Base-by-base conservation (phyloP, 2,113 vertebrate species). In the Neotoma lepida region DNA sequence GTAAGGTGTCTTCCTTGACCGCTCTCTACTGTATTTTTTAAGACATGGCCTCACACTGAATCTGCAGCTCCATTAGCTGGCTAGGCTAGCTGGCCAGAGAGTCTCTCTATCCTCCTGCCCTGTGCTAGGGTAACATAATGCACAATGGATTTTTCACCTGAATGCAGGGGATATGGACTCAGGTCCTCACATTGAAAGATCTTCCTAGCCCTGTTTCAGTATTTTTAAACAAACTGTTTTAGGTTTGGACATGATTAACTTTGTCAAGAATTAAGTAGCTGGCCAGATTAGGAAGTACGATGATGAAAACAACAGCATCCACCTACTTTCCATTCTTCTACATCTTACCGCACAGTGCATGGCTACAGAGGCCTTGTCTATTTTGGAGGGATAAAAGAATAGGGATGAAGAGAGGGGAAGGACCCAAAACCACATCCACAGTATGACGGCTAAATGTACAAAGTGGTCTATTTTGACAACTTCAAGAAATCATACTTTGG, bases 161-260 rank as follows among this genome's bases (percentile, higher is more conserved):
- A 39, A 81, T 28, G 54, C 35, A 56, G 78, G 58, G 26, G 2
- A 66, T 33, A 44, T 41, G 28, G 56, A 64, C 9, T 44, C 26
- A 85, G 41, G 9, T 20, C 41, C 44, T 46, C 6, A 86, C 41
- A 66, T 0, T 49, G 33, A 51, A 49, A 49, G 41, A 12, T 4
- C 33, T 86, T 49, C 64, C 64, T 66, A 86, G 35, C 20, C 44
- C 44, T 86, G 64, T 24, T 39, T 61, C 41, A 66, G 18, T 70
- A 70, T 73, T 94, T 94, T 93, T 56, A 63, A 95, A 77, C 6
- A 63, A 95, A 88, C 0, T 76, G n/a, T 91, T 94, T 96, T 61
- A 89, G 64, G 85, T 92, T 88, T 93, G 35, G 18, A 89, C 49
- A 90, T 70, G 61, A 54, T 26, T 90, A 80, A 66, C 30, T 85